Percentiles rank a stretch among this genome's conserved stretches.
Conservation (phyloP, 2,888 invertebrate genomes). For the Fissipunctia ypsillon region DNA sequence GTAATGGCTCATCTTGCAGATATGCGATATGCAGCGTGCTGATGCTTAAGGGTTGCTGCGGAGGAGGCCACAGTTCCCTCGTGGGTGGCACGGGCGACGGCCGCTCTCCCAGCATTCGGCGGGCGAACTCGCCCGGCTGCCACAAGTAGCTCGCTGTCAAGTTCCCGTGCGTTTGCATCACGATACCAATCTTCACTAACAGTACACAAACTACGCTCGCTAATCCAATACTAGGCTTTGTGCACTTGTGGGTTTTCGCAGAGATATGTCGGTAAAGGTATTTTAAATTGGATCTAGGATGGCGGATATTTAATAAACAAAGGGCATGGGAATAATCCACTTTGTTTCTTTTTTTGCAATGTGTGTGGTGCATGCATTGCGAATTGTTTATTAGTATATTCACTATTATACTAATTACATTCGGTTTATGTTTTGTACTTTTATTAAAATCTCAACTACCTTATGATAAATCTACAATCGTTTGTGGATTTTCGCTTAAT, state of each 20-base stretch:
- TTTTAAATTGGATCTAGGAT: slow-evolving; percentile 83
- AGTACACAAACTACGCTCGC: slow-evolving; percentile 75
- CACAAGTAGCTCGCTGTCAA: slow-evolving; percentile 87
- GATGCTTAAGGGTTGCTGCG: slow-evolving; percentile 84
- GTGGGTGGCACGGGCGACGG: slow-evolving; percentile 87
- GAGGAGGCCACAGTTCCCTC: slow-evolving; percentile 84
- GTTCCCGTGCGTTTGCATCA: slow-evolving; percentile 88
- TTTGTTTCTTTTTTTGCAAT: slow-evolving; percentile 31
- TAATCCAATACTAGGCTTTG: slow-evolving; percentile 87
- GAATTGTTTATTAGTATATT: background rate
- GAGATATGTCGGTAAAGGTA: slow-evolving; percentile 76
- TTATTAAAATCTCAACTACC: slow-evolving; percentile 10
- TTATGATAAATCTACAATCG: background rate
- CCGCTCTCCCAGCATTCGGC: slow-evolving; percentile 86
- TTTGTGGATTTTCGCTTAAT: background rate
- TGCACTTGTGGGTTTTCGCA: slow-evolving; percentile 86
- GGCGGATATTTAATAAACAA: slow-evolving; percentile 75
- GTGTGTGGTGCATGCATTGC: slow-evolving; percentile 9
- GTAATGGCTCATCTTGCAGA: slow-evolving; percentile 81
- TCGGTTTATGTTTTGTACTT: background rate
- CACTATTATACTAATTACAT: background rate
- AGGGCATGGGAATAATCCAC: slow-evolving; percentile 54
- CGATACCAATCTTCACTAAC: slow-evolving; percentile 81
- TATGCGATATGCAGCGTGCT: slow-evolving; percentile 88
- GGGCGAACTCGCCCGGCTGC: slow-evolving; percentile 88